Percentiles rank a stretch among this genome's conserved stretches.
Evolutionary conservation across 1,140 invertebrate species (phyloP).

Genomic region (Drosophila lowei): DNA sequence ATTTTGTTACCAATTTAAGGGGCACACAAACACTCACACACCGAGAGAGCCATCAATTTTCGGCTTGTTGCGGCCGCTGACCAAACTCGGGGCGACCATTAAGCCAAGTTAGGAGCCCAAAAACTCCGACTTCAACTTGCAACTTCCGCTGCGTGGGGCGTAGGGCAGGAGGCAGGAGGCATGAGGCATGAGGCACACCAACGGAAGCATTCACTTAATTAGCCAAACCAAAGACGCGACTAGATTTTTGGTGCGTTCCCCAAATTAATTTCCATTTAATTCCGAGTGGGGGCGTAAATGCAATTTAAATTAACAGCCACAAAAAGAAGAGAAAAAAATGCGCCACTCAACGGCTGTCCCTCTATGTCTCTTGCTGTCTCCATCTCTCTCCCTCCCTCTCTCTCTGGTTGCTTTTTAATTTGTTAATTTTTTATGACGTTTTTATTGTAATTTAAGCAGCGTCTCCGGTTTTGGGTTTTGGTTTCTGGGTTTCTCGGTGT

Average conservation of each 20-base stretch:
- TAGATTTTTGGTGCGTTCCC: conserved; percentile 53
- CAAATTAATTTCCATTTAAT: conserved; percentile 80
- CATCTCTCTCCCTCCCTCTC: conserved; percentile 8
- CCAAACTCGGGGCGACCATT: conserved; percentile 36
- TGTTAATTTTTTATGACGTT: conserved; percentile 60
- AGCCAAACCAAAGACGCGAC: conserved; percentile 32
- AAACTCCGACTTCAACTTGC: conserved; percentile 54
- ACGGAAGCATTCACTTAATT: conserved; percentile 75
- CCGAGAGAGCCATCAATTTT: conserved; percentile 42
- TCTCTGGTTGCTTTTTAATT: conserved; percentile 31
- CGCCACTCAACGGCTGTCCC: conserved; percentile 37
- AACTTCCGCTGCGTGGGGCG: conserved; percentile 61
- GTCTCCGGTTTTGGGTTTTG: conserved; percentile 28
- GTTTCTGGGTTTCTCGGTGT: conserved; percentile 14
- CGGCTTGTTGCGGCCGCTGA: conserved; percentile 41
- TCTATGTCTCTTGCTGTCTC: conserved; percentile 14
- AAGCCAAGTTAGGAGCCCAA: conserved; percentile 63
- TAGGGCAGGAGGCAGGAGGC: conserved; percentile 14
- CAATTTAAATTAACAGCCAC: conserved; percentile 78
- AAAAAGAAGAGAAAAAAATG: conserved; percentile 12
- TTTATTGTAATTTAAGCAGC: conserved; percentile 63
- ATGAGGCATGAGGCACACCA: conserved; percentile 12
- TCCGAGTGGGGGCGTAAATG: conserved; percentile 78
- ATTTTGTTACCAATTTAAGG: conserved; percentile 72
- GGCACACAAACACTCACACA: neutral